A percentile compares a stretch with the other conserved stretches of the same genome.
phyloP scores from a whole-genome alignment of 1,140 invertebrate genomes.

The Penaeus chinensis region DNA sequence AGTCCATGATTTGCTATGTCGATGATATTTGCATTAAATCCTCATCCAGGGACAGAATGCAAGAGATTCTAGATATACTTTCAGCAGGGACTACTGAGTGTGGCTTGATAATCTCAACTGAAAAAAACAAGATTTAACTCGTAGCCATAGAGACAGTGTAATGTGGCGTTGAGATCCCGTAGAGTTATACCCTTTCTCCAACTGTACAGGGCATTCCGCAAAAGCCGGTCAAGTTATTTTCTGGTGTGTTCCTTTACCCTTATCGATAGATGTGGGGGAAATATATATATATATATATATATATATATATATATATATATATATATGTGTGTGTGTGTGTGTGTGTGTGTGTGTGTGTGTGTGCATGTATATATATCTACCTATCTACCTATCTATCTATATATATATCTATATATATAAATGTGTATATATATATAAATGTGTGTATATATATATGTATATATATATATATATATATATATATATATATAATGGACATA shows the following conservation, averaged over 20 bases:
- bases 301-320: background rate
- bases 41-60: no score
- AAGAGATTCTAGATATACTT: no score
- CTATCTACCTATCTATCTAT: background rate
- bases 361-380: constrained; percentile 28
- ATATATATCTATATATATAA: constrained; percentile 14
- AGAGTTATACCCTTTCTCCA: no score
- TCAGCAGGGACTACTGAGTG: no score
- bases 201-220: no score
- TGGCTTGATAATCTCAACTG: no score
- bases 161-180: no score
- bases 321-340: constrained; percentile 13
- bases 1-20: no score
- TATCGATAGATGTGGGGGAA: background rate
- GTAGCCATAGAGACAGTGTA: no score
- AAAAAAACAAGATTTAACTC: no score
- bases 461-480: background rate
- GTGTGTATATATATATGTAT: background rate
- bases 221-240: background rate
- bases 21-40: no score
- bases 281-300: background rate
- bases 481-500: background rate
- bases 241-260: background rate
- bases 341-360: constrained; percentile 27
- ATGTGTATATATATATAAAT: constrained; percentile 6